Evolutionary conservation across 2,113 vertebrate species (phyloP).

Genomic region (Uria lomvia): DNA sequence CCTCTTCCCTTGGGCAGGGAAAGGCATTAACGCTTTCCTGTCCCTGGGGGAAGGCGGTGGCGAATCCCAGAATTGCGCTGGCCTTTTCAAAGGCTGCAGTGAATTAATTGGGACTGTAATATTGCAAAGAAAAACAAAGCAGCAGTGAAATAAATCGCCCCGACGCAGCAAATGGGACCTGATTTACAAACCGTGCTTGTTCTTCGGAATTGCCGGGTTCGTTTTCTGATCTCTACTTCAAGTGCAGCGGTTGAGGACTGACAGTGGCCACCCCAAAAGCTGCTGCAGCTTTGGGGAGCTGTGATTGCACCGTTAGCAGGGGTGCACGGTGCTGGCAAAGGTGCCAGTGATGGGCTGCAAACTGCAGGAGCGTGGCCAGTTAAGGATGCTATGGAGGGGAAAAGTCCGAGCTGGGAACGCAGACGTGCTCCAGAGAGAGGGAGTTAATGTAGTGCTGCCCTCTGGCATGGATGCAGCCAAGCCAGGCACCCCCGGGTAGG

Average conservation of each 20-base stretch:
- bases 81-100: not conserved
- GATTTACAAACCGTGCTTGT: accelerated
- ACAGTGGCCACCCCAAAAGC: not conserved
- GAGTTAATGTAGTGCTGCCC: not conserved
- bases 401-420: not conserved
- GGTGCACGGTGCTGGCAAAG: accelerated
- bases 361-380: not conserved
- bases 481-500: not conserved
- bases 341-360: not conserved
- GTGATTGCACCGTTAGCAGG: not conserved
- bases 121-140: not conserved
- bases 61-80: not conserved
- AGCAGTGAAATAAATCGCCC: not conserved
- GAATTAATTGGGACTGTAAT: not conserved
- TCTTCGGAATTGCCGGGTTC: not conserved
- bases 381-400: not conserved
- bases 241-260: not conserved
- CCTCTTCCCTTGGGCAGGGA: not conserved
- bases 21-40: not conserved
- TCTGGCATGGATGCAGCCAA: not conserved
- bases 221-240: not conserved
- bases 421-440: not conserved
- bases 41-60: not conserved
- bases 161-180: not conserved
- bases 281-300: not conserved